Conservation (phyloP, 2,797 vertebrate species). For the Limnodromus scolopaceus region DNA sequence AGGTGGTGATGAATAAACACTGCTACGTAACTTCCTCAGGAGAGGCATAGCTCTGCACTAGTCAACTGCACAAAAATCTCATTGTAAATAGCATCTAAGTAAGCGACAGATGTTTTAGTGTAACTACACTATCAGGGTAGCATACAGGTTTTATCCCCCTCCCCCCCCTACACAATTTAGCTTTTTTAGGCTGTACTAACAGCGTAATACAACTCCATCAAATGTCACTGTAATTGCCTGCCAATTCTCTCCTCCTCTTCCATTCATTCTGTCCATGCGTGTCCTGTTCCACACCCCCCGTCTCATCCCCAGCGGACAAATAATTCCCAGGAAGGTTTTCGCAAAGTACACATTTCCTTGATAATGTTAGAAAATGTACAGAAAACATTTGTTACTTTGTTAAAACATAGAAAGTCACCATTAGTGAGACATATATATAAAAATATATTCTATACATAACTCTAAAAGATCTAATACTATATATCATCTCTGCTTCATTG, state of each 20-base stretch:
- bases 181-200: not conserved
- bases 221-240: not conserved
- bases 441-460: not conserved
- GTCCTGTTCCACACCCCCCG: not conserved
- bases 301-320: not conserved
- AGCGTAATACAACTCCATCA: not conserved
- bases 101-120: not conserved
- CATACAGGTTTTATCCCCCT: not conserved
- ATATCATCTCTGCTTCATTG: not conserved
- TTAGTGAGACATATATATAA: not conserved
- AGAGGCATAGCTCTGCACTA: not conserved
- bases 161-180: not conserved
- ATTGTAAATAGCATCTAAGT: not conserved
- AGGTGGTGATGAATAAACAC: constrained; percentile 17
- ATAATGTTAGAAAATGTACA: not conserved
- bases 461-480: not conserved
- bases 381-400: not conserved
- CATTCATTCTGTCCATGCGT: not conserved
- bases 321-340: not conserved
- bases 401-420: not conserved
- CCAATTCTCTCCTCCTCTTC: not conserved
- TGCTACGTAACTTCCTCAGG: not conserved
- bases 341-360: not conserved
- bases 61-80: not conserved
- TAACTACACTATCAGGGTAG: not conserved